A percentile compares a stretch with the other conserved stretches of the same genome.
These are phyloP conservation scores for Agriopis marginaria DNA, from an alignment of 2,888 invertebrate genomes.

Conservation along the genomic window DNA sequence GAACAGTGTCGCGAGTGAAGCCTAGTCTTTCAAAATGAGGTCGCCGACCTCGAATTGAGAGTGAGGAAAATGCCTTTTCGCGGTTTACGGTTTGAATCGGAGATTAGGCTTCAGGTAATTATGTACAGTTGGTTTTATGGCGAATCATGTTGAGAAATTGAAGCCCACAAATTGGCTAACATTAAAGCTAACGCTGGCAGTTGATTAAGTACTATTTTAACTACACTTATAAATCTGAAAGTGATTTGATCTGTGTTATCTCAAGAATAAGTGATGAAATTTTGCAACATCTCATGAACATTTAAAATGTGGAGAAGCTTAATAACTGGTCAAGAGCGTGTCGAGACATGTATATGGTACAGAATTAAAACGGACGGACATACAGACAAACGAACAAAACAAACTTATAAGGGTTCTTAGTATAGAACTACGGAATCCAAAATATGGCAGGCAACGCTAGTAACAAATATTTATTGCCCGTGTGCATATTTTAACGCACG, in stretches of 20 bases:
- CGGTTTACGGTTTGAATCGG: slow-evolving; percentile 22
- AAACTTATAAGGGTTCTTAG: too few relatives aligned
- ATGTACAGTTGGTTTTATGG: slow-evolving; percentile 29
- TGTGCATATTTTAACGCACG: slow-evolving; percentile 3
- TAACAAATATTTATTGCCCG: not conserved
- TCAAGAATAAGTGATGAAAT: too few relatives aligned
- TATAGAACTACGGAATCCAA: too few relatives aligned
- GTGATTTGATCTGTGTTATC: too few relatives aligned
- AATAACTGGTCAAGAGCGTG: too few relatives aligned
- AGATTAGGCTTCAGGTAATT: slow-evolving; percentile 20
- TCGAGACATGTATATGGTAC: too few relatives aligned
- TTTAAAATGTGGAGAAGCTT: too few relatives aligned
- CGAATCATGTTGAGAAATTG: slow-evolving; percentile 17
- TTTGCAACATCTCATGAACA: too few relatives aligned
- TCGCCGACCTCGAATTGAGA: slow-evolving; percentile 44
- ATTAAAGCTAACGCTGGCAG: slow-evolving; percentile 2
- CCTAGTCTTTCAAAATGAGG: slow-evolving; percentile 35
- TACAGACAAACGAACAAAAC: too few relatives aligned
- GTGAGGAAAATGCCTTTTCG: slow-evolving; percentile 28
- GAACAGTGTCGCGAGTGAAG: not conserved
- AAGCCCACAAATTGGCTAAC: slow-evolving; percentile 20
- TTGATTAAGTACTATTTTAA: not conserved
- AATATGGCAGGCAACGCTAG: not conserved
- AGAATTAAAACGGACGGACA: too few relatives aligned
- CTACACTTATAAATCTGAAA: too few relatives aligned